phyloP scores from a whole-genome alignment of 2,113 vertebrate genomes.

The Talpa occidentalis region DNA sequence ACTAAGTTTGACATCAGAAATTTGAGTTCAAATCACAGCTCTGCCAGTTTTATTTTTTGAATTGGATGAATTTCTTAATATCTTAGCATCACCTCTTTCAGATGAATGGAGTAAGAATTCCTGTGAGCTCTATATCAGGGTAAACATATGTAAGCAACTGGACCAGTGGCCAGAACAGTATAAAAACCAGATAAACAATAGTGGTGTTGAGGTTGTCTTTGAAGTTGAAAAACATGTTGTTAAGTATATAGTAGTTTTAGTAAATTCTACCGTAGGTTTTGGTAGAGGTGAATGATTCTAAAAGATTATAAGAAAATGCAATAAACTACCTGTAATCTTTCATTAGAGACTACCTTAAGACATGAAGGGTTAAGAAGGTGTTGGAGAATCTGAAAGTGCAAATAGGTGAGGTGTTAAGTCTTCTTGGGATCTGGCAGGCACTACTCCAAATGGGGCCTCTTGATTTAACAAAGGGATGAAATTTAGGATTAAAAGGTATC shows the following conservation, averaged over 20 bases:
- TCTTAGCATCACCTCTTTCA: background rate
- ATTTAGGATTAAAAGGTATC: slow-evolving; percentile 66
- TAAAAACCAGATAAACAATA: background rate
- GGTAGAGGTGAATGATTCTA: slow-evolving; percentile 16
- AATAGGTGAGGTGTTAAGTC: no score
- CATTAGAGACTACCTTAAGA: slow-evolving; percentile 56
- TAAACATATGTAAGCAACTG: background rate
- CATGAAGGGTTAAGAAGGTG: background rate
- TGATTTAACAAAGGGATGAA: slow-evolving; percentile 29
- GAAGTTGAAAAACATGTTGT: background rate
- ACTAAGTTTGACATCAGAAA: background rate
- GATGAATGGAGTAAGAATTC: background rate
- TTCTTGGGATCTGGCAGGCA: no score
- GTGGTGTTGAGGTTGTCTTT: background rate
- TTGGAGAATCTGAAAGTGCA: no score
- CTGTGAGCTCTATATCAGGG: background rate
- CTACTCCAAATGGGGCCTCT: no score
- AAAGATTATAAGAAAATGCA: slow-evolving; percentile 19
- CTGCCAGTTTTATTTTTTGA: background rate
- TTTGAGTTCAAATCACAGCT: background rate
- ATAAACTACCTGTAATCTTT: slow-evolving; percentile 72
- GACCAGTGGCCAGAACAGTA: background rate
- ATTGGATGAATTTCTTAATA: background rate
- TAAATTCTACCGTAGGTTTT: slow-evolving; percentile 40
- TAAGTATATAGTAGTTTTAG: background rate